phyloP scores from a whole-genome alignment of 2,888 invertebrate genomes.

The Agrochola macilenta region DNA sequence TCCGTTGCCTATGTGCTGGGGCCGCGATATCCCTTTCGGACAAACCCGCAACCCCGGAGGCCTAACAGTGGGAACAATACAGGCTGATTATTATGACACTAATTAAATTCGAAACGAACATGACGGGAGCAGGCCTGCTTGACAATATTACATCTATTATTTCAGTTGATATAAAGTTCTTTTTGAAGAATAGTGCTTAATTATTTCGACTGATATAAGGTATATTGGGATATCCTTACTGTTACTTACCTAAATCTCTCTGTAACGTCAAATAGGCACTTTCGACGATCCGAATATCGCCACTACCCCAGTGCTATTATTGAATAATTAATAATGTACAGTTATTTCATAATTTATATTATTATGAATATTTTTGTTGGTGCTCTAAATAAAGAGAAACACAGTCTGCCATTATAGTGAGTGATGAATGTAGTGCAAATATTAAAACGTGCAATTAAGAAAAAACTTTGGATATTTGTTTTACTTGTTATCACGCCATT shows the following conservation, averaged over 20 bases:
- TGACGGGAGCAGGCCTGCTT: neutral
- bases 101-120: neutral
- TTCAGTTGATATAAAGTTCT: neutral
- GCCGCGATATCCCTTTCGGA: too few relatives aligned
- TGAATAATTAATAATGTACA: constrained; percentile 3
- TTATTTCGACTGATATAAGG: constrained; percentile 1
- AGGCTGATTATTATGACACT: too few relatives aligned
- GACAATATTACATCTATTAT: neutral
- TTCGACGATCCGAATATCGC: neutral
- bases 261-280: neutral
- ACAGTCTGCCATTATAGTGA: constrained; percentile 18
- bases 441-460: neutral
- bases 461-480: constrained; percentile 27
- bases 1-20: too few relatives aligned
- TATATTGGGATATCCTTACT: neutral
- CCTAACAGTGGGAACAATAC: too few relatives aligned
- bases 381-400: constrained; percentile 34
- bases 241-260: constrained; percentile 6
- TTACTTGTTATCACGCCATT: constrained; percentile 14
- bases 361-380: constrained; percentile 28
- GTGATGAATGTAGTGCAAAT: constrained; percentile 5
- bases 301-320: neutral
- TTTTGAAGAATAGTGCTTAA: neutral
- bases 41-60: too few relatives aligned
- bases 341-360: constrained; percentile 19